Evolutionary conservation across 2,113 vertebrate species (phyloP), one percentile per base, ranked within the genome.

Genomic region (Oxyruncus cristatus): DNA sequence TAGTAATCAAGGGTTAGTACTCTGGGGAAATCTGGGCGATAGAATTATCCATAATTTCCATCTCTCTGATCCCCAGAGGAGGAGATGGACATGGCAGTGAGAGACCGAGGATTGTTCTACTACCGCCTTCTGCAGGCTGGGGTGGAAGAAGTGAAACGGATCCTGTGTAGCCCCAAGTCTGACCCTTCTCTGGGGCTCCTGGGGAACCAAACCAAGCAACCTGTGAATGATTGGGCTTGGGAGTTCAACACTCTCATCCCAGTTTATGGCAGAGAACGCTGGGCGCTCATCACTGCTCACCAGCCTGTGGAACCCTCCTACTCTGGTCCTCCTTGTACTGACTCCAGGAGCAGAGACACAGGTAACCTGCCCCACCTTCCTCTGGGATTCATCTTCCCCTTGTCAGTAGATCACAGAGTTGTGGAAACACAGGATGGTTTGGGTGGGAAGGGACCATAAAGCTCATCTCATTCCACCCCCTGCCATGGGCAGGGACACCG

Each of bases 51-150:
- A 0, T 35, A 5, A 39, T 20, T 41, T 10, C 4, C 9, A 1
- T 88, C 82, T 95, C 11, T 97, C 22, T 96, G 26, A 55, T 89
- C 93, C 47, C 37, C 97, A 99, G 99, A 99, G 96, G 99, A 99
- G 97, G 99, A 99, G 96, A 98, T 96, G 28, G 98, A 99, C 78
- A 99, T 99, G 99, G 98, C 98, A 3, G 98, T 99, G 12, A 98
- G 98, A 6, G 99, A 99, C 97, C 99, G 98, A 23, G 99, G 98
- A 0, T 96, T 99, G n/a, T 98, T 99, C 96, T 99, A 99, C 97
- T 99, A 99, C 74, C 98, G 98, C 86, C 98, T 99, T 37, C 97
- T 99, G 95, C 98, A 98, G 79, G 89, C 97, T 52, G 99, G 99
- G 32, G 94, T 98, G 66, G 98, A 99, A 44, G 97, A 99, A 55